Evolutionary conservation across 2,888 invertebrate genomes (phyloP).

Genomic region (Rhamphomyia laevipes): DNA sequence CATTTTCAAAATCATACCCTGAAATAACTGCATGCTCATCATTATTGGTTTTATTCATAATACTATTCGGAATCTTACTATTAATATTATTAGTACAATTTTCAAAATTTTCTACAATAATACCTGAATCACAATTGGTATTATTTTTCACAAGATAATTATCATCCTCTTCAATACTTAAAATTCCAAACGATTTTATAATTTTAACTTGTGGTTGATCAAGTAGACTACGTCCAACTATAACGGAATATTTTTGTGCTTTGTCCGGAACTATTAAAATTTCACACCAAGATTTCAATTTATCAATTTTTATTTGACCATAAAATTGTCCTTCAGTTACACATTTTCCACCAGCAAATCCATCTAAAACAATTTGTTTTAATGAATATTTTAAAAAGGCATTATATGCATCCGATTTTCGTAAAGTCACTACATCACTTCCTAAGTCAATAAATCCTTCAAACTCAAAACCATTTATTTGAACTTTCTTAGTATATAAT

Average conservation of each 20-base stretch:
- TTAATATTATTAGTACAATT: no score
- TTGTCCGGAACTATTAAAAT: slow-evolving; percentile 3
- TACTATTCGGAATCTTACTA: no score
- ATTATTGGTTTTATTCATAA: no score
- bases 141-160: no score
- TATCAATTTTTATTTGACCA: slow-evolving; percentile 2
- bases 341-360: slow-evolving; percentile 5
- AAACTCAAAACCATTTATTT: slow-evolving; percentile 1
- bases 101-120: no score
- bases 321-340: not conserved
- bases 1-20: no score
- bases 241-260: slow-evolving; percentile 1
- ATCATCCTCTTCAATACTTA: no score
- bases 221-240: slow-evolving; percentile 3
- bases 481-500: not conserved
- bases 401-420: not conserved
- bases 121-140: no score
- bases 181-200: not conserved
- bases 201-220: slow-evolving; percentile 6
- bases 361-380: not conserved
- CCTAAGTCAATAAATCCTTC: slow-evolving; percentile 1
- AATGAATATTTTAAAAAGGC: not conserved
- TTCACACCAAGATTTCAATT: slow-evolving; percentile 1
- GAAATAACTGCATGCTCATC: no score
- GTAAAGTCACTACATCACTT: slow-evolving; percentile 2